These are phyloP conservation scores for Mormoops blainvillei DNA, from an alignment of 2,113 vertebrate species.

Conservation along the genomic window DNA sequence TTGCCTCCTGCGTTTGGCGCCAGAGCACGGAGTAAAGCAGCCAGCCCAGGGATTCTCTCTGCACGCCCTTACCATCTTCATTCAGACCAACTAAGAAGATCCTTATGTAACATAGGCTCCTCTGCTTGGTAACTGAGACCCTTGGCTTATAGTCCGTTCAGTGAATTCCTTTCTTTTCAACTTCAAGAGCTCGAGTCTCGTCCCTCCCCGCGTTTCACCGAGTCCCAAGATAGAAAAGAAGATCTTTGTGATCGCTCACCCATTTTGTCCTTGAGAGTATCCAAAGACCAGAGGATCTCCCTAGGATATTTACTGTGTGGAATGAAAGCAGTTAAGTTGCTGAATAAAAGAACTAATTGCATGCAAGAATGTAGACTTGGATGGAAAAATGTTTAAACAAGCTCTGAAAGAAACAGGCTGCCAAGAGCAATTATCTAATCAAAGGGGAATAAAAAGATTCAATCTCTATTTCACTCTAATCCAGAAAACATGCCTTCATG, in stretches of 20 bases:
- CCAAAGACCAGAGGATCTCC: constrained; percentile 32
- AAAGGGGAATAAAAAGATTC: constrained; percentile 58
- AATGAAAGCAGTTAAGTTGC: constrained; percentile 57
- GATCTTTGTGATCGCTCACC: constrained; percentile 1
- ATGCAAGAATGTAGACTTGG: constrained; percentile 40
- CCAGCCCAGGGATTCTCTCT: not conserved
- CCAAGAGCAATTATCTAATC: constrained; percentile 67
- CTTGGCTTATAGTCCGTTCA: not conserved
- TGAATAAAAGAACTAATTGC: constrained; percentile 68
- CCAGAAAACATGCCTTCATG: constrained; percentile 33
- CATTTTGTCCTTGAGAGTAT: constrained; percentile 55
- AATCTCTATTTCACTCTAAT: constrained; percentile 55
- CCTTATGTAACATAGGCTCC: not conserved
- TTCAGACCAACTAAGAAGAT: not conserved
- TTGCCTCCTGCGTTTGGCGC: not conserved
- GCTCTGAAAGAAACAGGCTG: constrained; percentile 58
- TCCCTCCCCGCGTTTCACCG: not conserved
- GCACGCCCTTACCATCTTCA: not conserved
- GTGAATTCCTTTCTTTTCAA: not conserved
- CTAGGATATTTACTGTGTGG: constrained; percentile 33
- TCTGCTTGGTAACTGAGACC: not conserved
- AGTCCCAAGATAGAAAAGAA: constrained; percentile 25
- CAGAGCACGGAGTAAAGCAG: not conserved
- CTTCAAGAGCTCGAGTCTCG: not conserved
- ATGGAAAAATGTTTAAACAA: constrained; percentile 56